phyloP scores from a whole-genome alignment of 2,888 invertebrate species.

The Coleophora deauratella region DNA sequence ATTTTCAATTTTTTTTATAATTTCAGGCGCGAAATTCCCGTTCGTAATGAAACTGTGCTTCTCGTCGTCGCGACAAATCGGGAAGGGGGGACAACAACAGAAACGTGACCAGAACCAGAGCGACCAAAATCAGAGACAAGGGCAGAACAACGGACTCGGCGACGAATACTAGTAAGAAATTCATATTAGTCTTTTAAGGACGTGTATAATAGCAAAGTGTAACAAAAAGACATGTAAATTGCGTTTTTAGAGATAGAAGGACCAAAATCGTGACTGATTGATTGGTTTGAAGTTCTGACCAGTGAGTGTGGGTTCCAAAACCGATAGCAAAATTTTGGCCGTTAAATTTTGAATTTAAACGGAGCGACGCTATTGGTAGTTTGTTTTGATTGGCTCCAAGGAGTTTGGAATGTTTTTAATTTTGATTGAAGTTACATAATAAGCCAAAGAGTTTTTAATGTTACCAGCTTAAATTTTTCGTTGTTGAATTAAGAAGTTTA shows the following conservation, averaged over 20 bases:
- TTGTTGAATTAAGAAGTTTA: neutral
- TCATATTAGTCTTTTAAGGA: neutral
- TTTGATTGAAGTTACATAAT: neutral
- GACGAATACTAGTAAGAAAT: conserved; percentile 66
- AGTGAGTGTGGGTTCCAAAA: neutral
- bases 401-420: neutral
- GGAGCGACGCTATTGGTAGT: neutral
- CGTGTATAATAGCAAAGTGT: conserved; percentile 9
- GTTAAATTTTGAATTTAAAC: no score
- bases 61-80: conserved; percentile 81
- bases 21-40: conserved; percentile 95
- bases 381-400: no score
- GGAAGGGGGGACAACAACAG: conserved; percentile 59
- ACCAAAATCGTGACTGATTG: conserved; percentile 49
- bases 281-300: conserved; percentile 16
- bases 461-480: conserved; percentile 30
- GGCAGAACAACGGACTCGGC: conserved; percentile 52
- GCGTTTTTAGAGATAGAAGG: conserved; percentile 45
- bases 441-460: conserved; percentile 33
- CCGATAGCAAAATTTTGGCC: neutral
- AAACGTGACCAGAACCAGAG: conserved; percentile 36
- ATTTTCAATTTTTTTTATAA: conserved; percentile 3
- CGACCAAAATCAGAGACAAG: conserved; percentile 30
- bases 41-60: conserved; percentile 99
- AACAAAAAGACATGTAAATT: conserved; percentile 55